Conservation (phyloP, 1,140 invertebrate genomes). For the Trialeurodes vaporariorum region DNA sequence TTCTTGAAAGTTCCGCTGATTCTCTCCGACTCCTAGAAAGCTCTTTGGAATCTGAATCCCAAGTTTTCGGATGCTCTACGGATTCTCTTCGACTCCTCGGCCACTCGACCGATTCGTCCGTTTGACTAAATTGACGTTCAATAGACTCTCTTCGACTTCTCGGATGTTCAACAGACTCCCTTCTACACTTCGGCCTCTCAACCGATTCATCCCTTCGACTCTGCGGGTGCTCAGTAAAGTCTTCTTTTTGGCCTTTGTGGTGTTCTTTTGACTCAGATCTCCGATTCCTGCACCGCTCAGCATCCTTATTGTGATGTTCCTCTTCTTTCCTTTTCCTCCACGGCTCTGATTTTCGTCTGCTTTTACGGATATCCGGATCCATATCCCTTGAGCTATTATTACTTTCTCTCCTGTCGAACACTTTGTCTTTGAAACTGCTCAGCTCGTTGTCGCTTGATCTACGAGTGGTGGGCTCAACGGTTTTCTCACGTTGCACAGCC, state of each 20-base stretch:
- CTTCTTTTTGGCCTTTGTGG: constrained; percentile 9
- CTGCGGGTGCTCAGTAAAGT: constrained; percentile 15
- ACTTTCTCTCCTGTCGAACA: no score
- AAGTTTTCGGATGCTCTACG: background rate
- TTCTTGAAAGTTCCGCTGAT: background rate
- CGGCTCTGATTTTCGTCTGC: constrained; percentile 10
- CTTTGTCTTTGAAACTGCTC: background rate
- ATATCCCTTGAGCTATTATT: no score
- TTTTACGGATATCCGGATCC: constrained; percentile 4
- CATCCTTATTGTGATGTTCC: no score
- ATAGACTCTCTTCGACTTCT: constrained; percentile 1
- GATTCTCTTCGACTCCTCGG: constrained; percentile 1
- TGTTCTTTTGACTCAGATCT: constrained; percentile 1
- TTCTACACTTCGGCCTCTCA: background rate
- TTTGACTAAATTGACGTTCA: background rate
- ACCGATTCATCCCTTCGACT: background rate
- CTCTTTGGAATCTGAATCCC: background rate
- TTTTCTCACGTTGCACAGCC: background rate
- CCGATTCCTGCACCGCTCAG: background rate
- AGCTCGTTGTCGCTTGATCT: background rate
- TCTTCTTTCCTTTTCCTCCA: no score
- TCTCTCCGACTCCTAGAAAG: background rate
- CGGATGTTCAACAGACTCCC: background rate
- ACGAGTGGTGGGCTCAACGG: background rate
- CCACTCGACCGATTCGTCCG: background rate